Conservation (phyloP, 1,140 invertebrate species). For the Vanessa atalanta region DNA sequence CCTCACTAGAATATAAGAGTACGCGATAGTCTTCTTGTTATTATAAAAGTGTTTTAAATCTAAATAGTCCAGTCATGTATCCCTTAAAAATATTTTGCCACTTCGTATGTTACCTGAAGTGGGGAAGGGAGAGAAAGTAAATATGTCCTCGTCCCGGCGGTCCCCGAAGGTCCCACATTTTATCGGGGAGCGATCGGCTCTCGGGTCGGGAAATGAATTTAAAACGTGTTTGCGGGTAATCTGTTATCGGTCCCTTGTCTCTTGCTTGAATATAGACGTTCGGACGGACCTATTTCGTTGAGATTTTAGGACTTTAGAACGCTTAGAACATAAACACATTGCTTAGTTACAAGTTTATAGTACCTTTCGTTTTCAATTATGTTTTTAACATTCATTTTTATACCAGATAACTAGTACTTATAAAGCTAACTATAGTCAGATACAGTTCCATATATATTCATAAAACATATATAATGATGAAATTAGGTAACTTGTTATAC, state of each 20-base stretch:
- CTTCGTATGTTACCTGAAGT: slow-evolving; percentile 74
- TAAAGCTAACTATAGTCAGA: too few relatives aligned
- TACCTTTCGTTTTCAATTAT: not conserved
- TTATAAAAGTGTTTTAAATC: slow-evolving; percentile 35
- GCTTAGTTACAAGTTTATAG: not conserved
- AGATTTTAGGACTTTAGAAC: slow-evolving; percentile 51
- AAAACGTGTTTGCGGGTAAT: slow-evolving; percentile 81
- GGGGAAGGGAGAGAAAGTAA: slow-evolving; percentile 77
- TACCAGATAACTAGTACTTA: too few relatives aligned
- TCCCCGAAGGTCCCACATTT: slow-evolving; percentile 68
- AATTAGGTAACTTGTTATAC: not conserved
- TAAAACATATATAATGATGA: not conserved
- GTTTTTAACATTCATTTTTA: too few relatives aligned
- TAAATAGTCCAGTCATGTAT: slow-evolving; percentile 65
- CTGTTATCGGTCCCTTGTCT: slow-evolving; percentile 81
- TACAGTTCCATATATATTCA: not conserved
- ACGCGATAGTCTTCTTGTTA: too few relatives aligned
- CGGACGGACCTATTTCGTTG: slow-evolving; percentile 61
- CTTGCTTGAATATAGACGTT: slow-evolving; percentile 77
- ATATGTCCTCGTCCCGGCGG: slow-evolving; percentile 75
- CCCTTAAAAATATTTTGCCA: slow-evolving; percentile 77
- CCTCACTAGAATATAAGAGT: too few relatives aligned
- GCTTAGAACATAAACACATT: not conserved
- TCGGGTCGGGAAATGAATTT: slow-evolving; percentile 80
- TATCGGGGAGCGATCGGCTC: slow-evolving; percentile 78